Evolutionary conservation across 2,888 invertebrate genomes (phyloP), one percentile per base, ranked within the genome.

Genomic region (Nebria salina): DNA sequence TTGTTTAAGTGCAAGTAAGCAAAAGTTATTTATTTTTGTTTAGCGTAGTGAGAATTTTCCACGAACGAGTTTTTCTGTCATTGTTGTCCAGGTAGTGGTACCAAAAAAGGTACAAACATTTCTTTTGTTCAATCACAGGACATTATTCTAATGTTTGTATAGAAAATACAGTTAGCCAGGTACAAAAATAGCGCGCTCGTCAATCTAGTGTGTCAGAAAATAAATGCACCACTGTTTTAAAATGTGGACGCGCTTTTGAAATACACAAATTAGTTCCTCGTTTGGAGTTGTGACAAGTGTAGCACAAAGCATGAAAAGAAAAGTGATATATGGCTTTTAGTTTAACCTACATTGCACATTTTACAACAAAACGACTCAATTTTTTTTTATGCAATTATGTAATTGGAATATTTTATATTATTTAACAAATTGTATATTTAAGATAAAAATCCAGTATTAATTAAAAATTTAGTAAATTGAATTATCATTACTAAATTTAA

Each of bases 221-320:
- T 54, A 54, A 54, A 54, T 54, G 54, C 13, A 54, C 11, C 54
- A 54, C 54, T 54, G 54, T 54, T 54, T 54, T 54, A 54, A 54
- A 54, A 54, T 54, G 54, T 54, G 34, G 34, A 54, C 54, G 54
- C 54, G 54, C 54, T 54, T 54, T 54, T 54, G 54, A 54, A 54
- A 54, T 54, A 54, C 54, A 54, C 54, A 54, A 54, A 54, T 54
- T 54, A 54, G 54, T 54, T 54, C 54, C 54, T 54, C 54, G 54
- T 54, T 54, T 8, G 54, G 54, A 54, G 6, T 54, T 54, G 54
- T 54, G 54, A 54, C 54, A 54, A 54, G 54, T 54, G 54, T 13
- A 54, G 8, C 54, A 54, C 7, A 54, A 54, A 54, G 54, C 54
- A 1, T 54, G 54, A 54, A 54, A 54, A 8, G 54, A 54, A 54